Base-by-base conservation (phyloP, 1,140 invertebrate species). In the Cecropterus lyciades region DNA sequence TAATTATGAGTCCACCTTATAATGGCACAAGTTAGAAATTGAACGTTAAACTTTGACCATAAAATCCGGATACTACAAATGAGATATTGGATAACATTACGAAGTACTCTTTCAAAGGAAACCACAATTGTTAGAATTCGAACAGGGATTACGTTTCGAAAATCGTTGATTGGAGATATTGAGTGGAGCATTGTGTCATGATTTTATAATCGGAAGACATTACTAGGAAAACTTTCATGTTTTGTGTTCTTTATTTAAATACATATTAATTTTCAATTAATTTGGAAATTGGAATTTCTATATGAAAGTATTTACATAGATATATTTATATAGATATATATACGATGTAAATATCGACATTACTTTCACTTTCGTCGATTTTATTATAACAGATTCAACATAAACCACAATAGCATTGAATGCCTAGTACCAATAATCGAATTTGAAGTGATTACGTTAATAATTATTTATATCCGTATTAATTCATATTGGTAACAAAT, bases 1-100 rank as follows among this genome's bases (percentile, higher is more conserved):
- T 62, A 51, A 62, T 62, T 51, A 42, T 51, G 59, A 33, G 30
- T 49, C 46, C 15, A 20, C 33, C 48, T 40, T 45, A 51, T 62
- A 62, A 62, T 49, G 59, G 46, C 30, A 37, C 10, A 62, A 62
- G 46, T 62, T 62, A 49, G 59, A 51, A 62, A 62, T 62, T 62
- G 51, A 62, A 49, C 46, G 27, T 45, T 43, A 45, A 62, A 62
- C 59, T 62, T 62, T 5, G 59, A 37, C 49, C 59, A 62, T 62
- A 62, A 62, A 62, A 62, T 62, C 59, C 59, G 46, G 42, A 16
- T 62, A 62, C 49, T 51, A 62, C 59, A 62, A 62, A 62, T 62
- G 48, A 30, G 56, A 62, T 40, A 62, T 62, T 51, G 59, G 59
- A 40, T 62, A 62, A 62, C 59, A 62, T 62, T 62, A 62, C 59